Evolutionary conservation across 2,888 invertebrate species (phyloP).

Genomic region (Andricus curvator): DNA sequence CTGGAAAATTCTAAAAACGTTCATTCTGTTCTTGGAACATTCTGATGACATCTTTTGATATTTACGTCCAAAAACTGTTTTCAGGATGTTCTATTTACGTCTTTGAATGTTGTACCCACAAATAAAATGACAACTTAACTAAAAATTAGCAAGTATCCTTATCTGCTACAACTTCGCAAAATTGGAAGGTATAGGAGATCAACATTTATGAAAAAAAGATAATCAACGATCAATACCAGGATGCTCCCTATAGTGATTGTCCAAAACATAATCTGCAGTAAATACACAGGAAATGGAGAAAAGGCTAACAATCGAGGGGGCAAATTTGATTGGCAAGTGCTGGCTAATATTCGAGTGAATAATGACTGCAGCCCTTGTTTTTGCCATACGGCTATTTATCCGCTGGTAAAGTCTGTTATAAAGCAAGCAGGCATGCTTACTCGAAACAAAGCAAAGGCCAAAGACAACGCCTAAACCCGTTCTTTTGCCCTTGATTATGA

Average conservation of each 20-base stretch:
- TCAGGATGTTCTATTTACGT: too few species aligned
- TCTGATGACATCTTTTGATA: too few species aligned
- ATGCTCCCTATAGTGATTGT: not conserved
- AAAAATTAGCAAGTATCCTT: too few species aligned
- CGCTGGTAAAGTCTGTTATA: not conserved
- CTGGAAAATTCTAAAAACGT: too few species aligned
- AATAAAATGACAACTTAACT: too few species aligned
- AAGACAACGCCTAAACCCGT: constrained; percentile 58
- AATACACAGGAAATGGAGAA: constrained; percentile 16
- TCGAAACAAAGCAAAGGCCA: constrained; percentile 21
- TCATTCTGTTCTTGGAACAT: too few species aligned
- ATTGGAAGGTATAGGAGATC: too few species aligned
- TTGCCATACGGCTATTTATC: constrained; percentile 4
- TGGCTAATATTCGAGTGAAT: constrained; percentile 11
- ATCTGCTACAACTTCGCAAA: too few species aligned
- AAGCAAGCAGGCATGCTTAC: constrained; percentile 1
- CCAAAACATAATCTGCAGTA: not conserved
- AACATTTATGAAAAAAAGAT: too few species aligned
- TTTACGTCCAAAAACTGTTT: too few species aligned
- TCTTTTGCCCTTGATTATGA: constrained; percentile 68
- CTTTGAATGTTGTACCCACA: too few species aligned
- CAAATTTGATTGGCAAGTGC: constrained; percentile 20
- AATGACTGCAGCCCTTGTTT: not conserved
- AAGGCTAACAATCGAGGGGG: constrained; percentile 19
- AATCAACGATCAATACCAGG: not conserved